phyloP scores from a whole-genome alignment of 2,888 invertebrate genomes.

The Eutolmus rufibarbis region DNA sequence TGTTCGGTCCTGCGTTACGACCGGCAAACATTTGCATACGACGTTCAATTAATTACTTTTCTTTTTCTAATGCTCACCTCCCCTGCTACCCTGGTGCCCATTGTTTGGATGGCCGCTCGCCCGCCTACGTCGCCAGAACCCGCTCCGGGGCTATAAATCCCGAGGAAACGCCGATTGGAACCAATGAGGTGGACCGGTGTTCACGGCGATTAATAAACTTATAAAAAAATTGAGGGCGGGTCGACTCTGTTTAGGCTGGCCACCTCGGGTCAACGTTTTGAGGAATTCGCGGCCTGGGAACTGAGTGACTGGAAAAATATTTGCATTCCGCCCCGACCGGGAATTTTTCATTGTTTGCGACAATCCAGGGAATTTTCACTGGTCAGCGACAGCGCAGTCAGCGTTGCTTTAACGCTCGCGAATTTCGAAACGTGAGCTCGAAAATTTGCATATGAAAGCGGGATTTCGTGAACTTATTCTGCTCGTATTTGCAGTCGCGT shows the following conservation, averaged over 20 bases:
- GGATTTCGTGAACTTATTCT: not conserved
- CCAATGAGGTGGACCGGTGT: not conserved
- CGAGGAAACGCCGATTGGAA: not conserved
- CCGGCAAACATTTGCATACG: not conserved
- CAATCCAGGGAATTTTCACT: not conserved
- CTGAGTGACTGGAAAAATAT: not conserved
- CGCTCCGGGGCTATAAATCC: not conserved
- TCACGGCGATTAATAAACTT: not conserved
- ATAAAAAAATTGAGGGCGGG: not conserved
- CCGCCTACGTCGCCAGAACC: not conserved
- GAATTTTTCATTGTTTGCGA: not conserved
- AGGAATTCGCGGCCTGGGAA: not conserved
- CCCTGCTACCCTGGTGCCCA: not conserved
- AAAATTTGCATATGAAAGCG: not conserved
- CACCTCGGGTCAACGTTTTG: not conserved
- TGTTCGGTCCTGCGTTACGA: not conserved
- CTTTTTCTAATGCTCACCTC: not conserved
- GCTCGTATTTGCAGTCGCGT: not conserved
- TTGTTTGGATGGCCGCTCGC: not conserved
- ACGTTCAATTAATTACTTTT: not conserved
- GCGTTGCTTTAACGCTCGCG: not conserved
- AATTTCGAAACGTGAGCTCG: not conserved
- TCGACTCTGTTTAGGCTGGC: not conserved
- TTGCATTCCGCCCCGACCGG: not conserved
- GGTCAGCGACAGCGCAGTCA: not conserved